phyloP scores from a whole-genome alignment of 2,888 invertebrate genomes.

The Ochlodes sylvanus region DNA sequence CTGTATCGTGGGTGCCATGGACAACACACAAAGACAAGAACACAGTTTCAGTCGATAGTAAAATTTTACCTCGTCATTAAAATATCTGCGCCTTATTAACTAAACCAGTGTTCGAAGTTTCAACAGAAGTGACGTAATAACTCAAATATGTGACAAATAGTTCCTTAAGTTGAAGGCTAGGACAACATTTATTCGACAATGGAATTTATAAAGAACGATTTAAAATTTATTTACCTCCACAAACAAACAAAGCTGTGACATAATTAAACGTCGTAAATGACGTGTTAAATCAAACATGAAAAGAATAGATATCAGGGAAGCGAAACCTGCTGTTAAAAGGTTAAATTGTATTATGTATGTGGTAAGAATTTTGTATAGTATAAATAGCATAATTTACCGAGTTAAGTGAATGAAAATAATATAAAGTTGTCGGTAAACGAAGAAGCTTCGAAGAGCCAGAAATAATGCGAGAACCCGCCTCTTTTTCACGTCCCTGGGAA shows the following conservation, averaged over 20 bases:
- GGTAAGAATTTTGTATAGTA: too few species aligned
- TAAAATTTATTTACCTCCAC: constrained; percentile 4
- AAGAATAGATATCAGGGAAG: constrained; percentile 6
- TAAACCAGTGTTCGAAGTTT: background rate
- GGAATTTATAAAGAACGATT: constrained; percentile 18
- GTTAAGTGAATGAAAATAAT: too few species aligned
- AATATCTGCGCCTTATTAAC: too few species aligned
- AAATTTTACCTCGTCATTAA: too few species aligned
- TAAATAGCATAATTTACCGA: too few species aligned
- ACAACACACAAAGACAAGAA: too few species aligned
- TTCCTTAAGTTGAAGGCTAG: constrained; percentile 1
- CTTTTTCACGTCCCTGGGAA: too few species aligned
- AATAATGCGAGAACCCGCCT: too few species aligned
- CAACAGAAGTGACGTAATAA: constrained; percentile 1
- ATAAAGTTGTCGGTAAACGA: too few species aligned
- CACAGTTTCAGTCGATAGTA: too few species aligned
- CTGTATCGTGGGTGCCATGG: too few species aligned
- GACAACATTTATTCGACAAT: constrained; percentile 14
- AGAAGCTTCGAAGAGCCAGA: too few species aligned
- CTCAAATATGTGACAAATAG: constrained; percentile 13
- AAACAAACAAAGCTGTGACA: constrained; percentile 1
- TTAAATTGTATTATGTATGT: background rate
- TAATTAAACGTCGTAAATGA: constrained; percentile 27
- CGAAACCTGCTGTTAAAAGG: background rate
- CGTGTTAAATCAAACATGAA: constrained; percentile 44